phyloP scores from a whole-genome alignment of 2,113 vertebrate genomes.

The Scophthalmus maximus region DNA sequence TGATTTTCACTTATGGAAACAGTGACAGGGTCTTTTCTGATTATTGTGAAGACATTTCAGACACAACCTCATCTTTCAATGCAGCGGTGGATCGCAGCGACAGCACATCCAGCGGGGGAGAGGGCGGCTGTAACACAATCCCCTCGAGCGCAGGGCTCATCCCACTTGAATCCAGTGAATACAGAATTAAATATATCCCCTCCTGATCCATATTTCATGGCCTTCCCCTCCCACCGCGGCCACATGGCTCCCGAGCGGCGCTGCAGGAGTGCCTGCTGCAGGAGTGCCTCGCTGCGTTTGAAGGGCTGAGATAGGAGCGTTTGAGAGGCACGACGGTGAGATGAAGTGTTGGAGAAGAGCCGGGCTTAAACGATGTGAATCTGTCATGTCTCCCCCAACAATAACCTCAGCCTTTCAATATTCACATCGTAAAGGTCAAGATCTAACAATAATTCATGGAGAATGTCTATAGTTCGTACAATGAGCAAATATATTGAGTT shows the following conservation, averaged over 20 bases:
- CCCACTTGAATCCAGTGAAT: slow-evolving; percentile 9
- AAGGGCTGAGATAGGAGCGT: background rate
- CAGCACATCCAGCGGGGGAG: background rate
- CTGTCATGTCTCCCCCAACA: background rate
- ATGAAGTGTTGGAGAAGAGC: background rate
- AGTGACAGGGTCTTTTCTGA: background rate
- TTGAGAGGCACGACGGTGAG: background rate
- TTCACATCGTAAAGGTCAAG: too few relatives aligned
- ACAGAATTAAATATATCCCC: slow-evolving; percentile 6
- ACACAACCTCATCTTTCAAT: background rate
- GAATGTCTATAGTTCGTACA: too few relatives aligned
- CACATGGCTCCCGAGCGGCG: background rate
- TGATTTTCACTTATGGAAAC: background rate
- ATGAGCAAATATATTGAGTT: too few relatives aligned
- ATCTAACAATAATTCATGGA: too few relatives aligned
- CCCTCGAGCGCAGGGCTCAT: background rate
- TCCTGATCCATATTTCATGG: slow-evolving; percentile 19
- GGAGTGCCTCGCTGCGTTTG: background rate
- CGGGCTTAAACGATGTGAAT: background rate
- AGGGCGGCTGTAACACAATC: background rate
- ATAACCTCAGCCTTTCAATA: background rate
- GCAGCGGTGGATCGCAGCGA: background rate
- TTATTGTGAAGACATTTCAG: background rate
- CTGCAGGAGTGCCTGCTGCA: background rate
- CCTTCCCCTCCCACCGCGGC: slow-evolving; percentile 4